phyloP scores from a whole-genome alignment of 2,113 vertebrate species.

The Ptyas mucosa region DNA sequence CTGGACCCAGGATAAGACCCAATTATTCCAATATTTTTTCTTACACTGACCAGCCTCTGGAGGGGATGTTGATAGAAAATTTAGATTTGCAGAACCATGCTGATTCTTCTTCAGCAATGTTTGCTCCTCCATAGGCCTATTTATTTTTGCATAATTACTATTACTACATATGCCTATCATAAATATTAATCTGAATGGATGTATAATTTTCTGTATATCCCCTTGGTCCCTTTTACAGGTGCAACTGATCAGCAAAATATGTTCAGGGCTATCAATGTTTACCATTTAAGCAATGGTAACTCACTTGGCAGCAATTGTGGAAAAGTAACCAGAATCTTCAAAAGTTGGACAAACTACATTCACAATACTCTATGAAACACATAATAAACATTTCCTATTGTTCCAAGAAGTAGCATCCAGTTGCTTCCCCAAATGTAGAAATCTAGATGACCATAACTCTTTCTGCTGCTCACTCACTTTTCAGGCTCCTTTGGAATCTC shows the following conservation, averaged over 20 bases:
- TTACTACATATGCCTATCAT: neutral
- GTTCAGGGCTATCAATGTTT: neutral
- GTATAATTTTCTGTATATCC: neutral
- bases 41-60: neutral
- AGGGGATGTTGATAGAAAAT: neutral
- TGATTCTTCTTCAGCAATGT: neutral
- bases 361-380: neutral
- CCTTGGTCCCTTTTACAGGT: neutral
- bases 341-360: neutral
- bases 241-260: neutral
- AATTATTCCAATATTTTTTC: neutral
- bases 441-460: neutral
- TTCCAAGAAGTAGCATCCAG: neutral
- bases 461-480: conserved; percentile 53
- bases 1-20: neutral
- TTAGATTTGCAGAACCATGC: neutral
- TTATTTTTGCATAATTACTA: neutral
- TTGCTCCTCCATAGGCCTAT: neutral
- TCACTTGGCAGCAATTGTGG: neutral
- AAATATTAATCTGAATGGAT: neutral
- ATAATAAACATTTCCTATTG: neutral
- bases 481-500: conserved; percentile 67
- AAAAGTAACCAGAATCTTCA: neutral
- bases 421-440: neutral
- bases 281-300: neutral